These are phyloP conservation scores for Momotus momota DNA, from an alignment of 2,797 vertebrate species.

Conservation along the genomic window DNA sequence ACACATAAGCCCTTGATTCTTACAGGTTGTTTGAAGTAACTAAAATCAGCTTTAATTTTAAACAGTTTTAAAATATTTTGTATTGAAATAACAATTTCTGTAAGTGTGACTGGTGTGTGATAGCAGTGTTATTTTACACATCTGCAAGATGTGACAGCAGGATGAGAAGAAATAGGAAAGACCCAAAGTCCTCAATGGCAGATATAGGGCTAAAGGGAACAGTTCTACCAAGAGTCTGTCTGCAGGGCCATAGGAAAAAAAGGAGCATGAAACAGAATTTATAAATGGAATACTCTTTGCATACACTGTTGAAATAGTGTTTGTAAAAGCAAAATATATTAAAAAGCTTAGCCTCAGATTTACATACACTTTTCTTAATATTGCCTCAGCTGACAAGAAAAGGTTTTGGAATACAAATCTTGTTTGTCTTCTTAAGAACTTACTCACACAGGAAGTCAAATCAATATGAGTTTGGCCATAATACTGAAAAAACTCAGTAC, in stretches of 20 bases:
- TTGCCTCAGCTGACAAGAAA: neutral
- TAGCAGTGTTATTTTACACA: neutral
- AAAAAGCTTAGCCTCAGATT: neutral
- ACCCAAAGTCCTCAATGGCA: neutral
- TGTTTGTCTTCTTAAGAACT: neutral
- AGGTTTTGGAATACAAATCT: neutral
- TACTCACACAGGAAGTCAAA: neutral
- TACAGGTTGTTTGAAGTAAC: neutral
- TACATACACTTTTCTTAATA: neutral
- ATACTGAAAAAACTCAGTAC: neutral
- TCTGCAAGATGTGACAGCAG: neutral
- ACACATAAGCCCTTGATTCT: neutral
- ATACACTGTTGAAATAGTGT: neutral
- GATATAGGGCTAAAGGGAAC: neutral
- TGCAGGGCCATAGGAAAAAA: neutral
- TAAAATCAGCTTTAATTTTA: neutral
- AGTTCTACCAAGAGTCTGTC: neutral
- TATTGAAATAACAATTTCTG: constrained; percentile 1
- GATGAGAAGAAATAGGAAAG: neutral
- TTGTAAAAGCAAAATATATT: neutral
- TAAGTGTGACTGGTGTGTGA: neutral
- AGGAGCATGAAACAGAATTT: neutral
- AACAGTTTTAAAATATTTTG: neutral
- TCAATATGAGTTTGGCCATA: neutral
- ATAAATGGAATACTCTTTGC: neutral